These are phyloP conservation scores for Ricordea florida DNA, from an alignment of 92 coral and sea anemone species.

Conservation along the genomic window DNA sequence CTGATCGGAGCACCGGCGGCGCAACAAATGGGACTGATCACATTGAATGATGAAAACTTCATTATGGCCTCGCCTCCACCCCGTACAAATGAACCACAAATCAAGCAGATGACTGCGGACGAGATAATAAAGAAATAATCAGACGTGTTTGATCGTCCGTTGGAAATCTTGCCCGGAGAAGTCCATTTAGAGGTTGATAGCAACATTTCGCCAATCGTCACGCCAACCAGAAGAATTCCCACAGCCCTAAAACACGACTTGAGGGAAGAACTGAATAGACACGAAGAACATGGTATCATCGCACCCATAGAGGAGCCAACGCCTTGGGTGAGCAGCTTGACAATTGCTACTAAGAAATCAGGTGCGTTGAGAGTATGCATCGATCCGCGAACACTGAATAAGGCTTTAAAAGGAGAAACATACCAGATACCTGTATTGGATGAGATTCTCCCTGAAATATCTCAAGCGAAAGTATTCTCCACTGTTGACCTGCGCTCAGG, in stretches of 20 bases:
- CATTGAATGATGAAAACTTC: constrained; percentile 44
- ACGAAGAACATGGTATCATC: constrained; percentile 8
- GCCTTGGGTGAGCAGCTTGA: constrained; percentile 61
- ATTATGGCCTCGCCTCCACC: background rate
- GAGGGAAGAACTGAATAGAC: constrained; percentile 25
- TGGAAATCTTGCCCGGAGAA: constrained; percentile 43
- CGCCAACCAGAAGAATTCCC: constrained; percentile 45
- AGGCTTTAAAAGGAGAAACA: constrained; percentile 34
- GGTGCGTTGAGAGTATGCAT: constrained; percentile 57
- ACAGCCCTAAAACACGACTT: constrained; percentile 48
- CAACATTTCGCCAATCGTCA: constrained; percentile 26
- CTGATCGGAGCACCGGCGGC: constrained; percentile 49
- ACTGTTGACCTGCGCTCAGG: constrained; percentile 40
- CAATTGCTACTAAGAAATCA: constrained; percentile 45
- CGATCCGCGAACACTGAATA: constrained; percentile 47
- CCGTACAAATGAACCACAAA: background rate
- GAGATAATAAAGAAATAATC: constrained; percentile 16
- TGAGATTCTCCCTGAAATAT: constrained; percentile 33
- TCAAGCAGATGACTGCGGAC: constrained; percentile 1
- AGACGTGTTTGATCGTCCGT: constrained; percentile 37
- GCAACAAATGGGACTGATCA: constrained; percentile 45
- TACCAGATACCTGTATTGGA: constrained; percentile 41
- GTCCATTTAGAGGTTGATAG: constrained; percentile 22
- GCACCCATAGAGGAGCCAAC: constrained; percentile 45
- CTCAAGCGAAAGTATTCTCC: constrained; percentile 36